phyloP scores from a whole-genome alignment of 2,113 vertebrate genomes.

The Aleadryas rufinucha region DNA sequence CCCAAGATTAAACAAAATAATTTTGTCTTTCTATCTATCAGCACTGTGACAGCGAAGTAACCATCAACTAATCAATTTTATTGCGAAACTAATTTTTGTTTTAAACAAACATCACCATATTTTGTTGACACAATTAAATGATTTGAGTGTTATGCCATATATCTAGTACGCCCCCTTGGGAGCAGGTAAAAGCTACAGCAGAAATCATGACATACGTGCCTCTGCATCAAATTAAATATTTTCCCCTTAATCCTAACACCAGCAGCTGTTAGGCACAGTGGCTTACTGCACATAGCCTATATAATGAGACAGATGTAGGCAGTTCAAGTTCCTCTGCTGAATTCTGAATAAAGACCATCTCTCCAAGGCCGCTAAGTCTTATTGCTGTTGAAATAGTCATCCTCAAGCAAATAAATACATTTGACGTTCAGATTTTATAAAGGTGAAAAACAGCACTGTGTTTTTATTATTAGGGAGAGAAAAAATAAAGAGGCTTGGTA shows the following conservation, averaged over 20 bases:
- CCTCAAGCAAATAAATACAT: slow-evolving; percentile 59
- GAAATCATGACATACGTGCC: slow-evolving; percentile 60
- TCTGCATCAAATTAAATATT: slow-evolving; percentile 78
- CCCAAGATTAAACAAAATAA: slow-evolving; percentile 50
- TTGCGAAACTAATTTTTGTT: slow-evolving; percentile 67
- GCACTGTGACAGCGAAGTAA: slow-evolving; percentile 45
- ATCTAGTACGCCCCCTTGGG: slow-evolving; percentile 61
- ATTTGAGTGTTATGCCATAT: slow-evolving; percentile 61
- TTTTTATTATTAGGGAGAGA: slow-evolving; percentile 9
- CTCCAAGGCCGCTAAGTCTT: slow-evolving; percentile 69
- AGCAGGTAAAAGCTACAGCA: slow-evolving; percentile 62
- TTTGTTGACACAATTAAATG: slow-evolving; percentile 75
- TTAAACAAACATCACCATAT: slow-evolving; percentile 70
- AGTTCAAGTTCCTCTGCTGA: slow-evolving; percentile 63
- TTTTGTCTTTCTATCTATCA: slow-evolving; percentile 61
- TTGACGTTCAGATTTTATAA: slow-evolving; percentile 30
- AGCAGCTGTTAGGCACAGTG: slow-evolving; percentile 73
- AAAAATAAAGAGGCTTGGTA: not conserved
- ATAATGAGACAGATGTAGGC: slow-evolving; percentile 71
- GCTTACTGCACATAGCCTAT: slow-evolving; percentile 71
- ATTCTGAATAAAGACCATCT: slow-evolving; percentile 70
- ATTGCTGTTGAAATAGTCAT: slow-evolving; percentile 58
- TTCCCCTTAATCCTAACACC: slow-evolving; percentile 71
- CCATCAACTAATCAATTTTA: slow-evolving; percentile 67
- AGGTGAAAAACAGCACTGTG: not conserved